phyloP scores from a whole-genome alignment of 2,888 invertebrate genomes.

The Mythimna albipuncta region DNA sequence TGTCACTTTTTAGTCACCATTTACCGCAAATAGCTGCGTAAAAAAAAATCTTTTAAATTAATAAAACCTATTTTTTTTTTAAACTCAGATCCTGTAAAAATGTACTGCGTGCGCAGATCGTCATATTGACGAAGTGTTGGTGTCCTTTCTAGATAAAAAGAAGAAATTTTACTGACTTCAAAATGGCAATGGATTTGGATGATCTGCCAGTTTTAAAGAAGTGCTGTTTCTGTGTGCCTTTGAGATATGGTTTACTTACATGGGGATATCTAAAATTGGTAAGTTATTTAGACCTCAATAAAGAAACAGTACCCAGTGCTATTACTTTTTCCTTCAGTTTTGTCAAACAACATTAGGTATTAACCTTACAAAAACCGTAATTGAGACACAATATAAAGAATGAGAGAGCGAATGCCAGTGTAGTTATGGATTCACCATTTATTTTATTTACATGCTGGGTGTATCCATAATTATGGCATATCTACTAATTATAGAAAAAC shows the following conservation, averaged over 20 bases:
- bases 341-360: not conserved
- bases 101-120: not conserved
- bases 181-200: constrained; percentile 46
- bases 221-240: constrained; percentile 66
- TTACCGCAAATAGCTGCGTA: constrained; percentile 24
- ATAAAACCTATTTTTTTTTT: not conserved
- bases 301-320: not conserved
- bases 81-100: not conserved
- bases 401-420: too few species aligned
- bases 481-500: not conserved
- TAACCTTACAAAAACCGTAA: too few species aligned
- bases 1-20: constrained; percentile 10
- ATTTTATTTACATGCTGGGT: not conserved
- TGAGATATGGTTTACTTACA: constrained; percentile 62
- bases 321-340: not conserved
- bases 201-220: constrained; percentile 56
- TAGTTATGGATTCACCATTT: not conserved
- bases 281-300: constrained; percentile 21
- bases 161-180: not conserved
- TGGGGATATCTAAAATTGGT: constrained; percentile 65
- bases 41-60: not conserved
- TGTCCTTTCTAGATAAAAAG: not conserved
- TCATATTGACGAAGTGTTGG: not conserved
- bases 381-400: too few species aligned
- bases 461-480: not conserved